phyloP scores from a whole-genome alignment of 2,888 invertebrate genomes.

The Cylindroiulus punctatus region DNA sequence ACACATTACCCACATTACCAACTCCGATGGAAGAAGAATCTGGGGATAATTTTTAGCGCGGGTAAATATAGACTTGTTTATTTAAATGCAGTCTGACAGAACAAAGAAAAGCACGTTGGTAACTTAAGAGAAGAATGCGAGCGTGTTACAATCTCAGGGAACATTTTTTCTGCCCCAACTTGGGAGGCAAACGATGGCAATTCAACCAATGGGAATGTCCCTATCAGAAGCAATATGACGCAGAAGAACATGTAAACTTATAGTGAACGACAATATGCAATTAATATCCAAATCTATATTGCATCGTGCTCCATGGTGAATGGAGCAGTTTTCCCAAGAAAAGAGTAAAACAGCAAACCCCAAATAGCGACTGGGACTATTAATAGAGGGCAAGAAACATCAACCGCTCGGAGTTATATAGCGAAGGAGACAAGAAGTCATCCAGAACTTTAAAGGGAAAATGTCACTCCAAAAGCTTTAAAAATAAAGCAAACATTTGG shows the following conservation, averaged over 20 bases:
- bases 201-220: neutral
- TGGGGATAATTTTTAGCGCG: conserved; percentile 39
- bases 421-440: conserved; percentile 44
- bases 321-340: neutral
- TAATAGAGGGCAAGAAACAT: conserved; percentile 40
- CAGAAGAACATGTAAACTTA: neutral
- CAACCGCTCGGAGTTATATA: conserved; percentile 23
- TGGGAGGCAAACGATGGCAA: neutral
- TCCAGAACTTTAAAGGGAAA: conserved; percentile 43
- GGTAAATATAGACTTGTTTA: conserved; percentile 45
- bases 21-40: conserved; percentile 1
- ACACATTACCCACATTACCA: conserved; percentile 11
- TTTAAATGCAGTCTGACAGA: conserved; percentile 45
- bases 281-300: neutral
- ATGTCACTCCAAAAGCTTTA: conserved; percentile 39
- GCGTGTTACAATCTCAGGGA: neutral
- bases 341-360: conserved; percentile 40
- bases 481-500: conserved; percentile 42
- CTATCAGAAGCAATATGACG: neutral
- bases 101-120: conserved; percentile 27
- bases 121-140: conserved; percentile 5
- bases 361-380: conserved; percentile 30
- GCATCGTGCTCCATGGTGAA: neutral
- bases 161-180: neutral
- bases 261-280: neutral